Base-by-base conservation (phyloP, 2,888 invertebrate species). In the Cryptocephalus moraei region DNA sequence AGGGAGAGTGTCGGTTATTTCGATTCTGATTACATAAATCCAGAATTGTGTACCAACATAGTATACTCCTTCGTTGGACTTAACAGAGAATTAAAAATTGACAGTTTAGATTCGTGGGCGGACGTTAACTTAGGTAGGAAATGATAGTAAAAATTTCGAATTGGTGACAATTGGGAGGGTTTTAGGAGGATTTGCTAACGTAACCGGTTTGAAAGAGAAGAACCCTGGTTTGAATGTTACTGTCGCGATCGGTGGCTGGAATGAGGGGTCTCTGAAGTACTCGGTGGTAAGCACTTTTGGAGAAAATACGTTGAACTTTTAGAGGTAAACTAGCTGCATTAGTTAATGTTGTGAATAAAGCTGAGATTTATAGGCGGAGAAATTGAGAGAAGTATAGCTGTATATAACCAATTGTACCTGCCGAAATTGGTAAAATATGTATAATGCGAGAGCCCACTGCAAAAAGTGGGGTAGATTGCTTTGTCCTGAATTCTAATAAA, bases 31-130 rank as follows among this genome's bases (percentile, higher is more conserved):
- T 73, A 86, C 64, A 75, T 90, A 54, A 82, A 83, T 55, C 84
- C 89, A 0, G 75, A 76, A 10, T 72, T 88, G 8, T 91, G 91
- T 67, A 89, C 89, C 0, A 89, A 90, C 61, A 71, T 87, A 8
- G 79, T 91, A 9, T 91, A 91, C 63, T 80, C 88, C 6, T 91
- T 91, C 66, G 85, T 86, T 10, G 90, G 90, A 0, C 60, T 79
- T 11, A 66, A 74, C 49, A 56, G 70, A 44, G 64, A 71, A 4
- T 68, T 70, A 45, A 62, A 64, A 36, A 69, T 77, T 14, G 59
- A 64, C 32, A 69, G 73, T 10, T 59, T 78, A 11, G 71, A 74
- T 57, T 51, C 63, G 1, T 56, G 56, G 44, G 62, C 63, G 36
- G 74, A 75, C 57, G 51, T 72, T 4, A 58, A 50, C 32, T 54